Conservation (phyloP, 2,797 vertebrate species). For the Eleutherodactylus coqui region DNA sequence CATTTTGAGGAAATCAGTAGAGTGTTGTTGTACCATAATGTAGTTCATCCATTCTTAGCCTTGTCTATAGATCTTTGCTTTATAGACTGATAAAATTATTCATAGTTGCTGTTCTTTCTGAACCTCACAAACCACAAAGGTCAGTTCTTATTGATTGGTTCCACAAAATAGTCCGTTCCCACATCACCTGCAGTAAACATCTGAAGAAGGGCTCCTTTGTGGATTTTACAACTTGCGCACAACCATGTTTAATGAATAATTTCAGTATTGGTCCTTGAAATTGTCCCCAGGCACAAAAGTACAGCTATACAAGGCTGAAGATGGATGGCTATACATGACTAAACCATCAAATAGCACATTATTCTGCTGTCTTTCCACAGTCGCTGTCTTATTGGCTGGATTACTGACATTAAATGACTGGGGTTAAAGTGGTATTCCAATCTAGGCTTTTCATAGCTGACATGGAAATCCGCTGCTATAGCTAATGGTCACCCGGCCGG, state of each 20-base stretch:
- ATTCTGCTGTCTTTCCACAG: background rate
- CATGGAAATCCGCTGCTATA: no score
- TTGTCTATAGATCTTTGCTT: slow-evolving; percentile 9
- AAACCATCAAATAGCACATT: background rate
- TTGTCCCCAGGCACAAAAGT: background rate
- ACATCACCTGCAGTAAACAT: slow-evolving; percentile 42
- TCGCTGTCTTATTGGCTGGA: background rate
- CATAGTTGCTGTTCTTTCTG: slow-evolving; percentile 47
- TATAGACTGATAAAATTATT: slow-evolving; percentile 35
- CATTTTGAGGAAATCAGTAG: slow-evolving; percentile 31
- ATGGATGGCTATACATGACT: background rate
- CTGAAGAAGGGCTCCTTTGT: slow-evolving; percentile 26
- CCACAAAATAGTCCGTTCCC: slow-evolving; percentile 28
- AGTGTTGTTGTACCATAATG: slow-evolving; percentile 19
- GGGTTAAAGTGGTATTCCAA: no score
- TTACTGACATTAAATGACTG: background rate
- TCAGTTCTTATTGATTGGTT: slow-evolving; percentile 46
- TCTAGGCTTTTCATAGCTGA: no score
- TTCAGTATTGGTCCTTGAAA: slow-evolving; percentile 3
- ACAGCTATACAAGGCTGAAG: no score
- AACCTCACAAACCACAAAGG: slow-evolving; percentile 38
- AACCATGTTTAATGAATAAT: slow-evolving; percentile 17
- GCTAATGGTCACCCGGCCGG: no score
- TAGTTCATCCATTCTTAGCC: slow-evolving; percentile 25
- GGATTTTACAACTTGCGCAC: slow-evolving; percentile 5